A percentile compares a stretch with the other conserved stretches of the same genome.
phyloP scores from a whole-genome alignment of 1,140 invertebrate genomes.

The Drosophila bifasciata region DNA sequence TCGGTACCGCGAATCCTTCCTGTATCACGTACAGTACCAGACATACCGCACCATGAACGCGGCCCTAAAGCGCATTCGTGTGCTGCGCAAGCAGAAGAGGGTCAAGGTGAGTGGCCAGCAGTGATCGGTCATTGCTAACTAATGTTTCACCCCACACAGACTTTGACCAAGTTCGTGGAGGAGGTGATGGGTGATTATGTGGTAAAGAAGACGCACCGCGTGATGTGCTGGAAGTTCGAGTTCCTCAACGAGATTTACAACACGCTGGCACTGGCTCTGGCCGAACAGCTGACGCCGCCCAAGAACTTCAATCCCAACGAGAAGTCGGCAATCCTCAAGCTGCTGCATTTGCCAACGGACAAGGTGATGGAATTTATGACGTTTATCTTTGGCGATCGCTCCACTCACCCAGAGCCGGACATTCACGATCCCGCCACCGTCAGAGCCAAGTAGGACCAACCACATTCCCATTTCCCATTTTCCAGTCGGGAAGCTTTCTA shows the following conservation, averaged over 20 bases:
- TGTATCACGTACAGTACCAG: constrained; percentile 76
- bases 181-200: constrained; percentile 77
- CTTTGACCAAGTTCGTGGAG: constrained; percentile 58
- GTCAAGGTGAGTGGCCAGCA: constrained; percentile 26
- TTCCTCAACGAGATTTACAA: constrained; percentile 80
- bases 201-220: constrained; percentile 65
- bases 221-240: constrained; percentile 83
- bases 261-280: constrained; percentile 59
- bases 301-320: neutral
- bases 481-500: too few species aligned
- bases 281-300: constrained; percentile 53
- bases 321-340: constrained; percentile 6
- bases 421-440: constrained; percentile 28
- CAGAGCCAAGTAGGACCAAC: constrained; percentile 25
- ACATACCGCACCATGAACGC: constrained; percentile 73
- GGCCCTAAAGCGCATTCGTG: constrained; percentile 52
- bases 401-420: constrained; percentile 58
- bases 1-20: constrained; percentile 54
- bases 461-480: too few species aligned
- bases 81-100: constrained; percentile 37
- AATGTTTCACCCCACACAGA: neutral
- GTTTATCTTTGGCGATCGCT: constrained; percentile 73
- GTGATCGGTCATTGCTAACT: too few species aligned
- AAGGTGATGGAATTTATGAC: constrained; percentile 55
- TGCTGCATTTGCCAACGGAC: constrained; percentile 55